A percentile compares a stretch with the other conserved stretches of the same genome.
Conservation (phyloP, 1,140 invertebrate species). For the Neodiprion fabricii region DNA sequence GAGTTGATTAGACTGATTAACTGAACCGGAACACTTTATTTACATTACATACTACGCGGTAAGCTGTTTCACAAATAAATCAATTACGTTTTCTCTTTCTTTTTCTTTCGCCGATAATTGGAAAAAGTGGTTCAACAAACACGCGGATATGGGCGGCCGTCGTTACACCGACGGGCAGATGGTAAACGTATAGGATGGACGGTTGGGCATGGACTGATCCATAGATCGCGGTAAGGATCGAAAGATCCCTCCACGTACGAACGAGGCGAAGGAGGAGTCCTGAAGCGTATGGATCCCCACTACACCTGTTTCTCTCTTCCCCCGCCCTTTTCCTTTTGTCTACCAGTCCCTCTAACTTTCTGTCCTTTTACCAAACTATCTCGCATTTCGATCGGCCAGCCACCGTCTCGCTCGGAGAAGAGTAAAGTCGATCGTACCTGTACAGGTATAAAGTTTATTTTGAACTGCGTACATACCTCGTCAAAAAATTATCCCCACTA, state of each 20-base stretch:
- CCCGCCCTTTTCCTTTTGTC: constrained; percentile 29
- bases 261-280: constrained; percentile 29
- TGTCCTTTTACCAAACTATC: background rate
- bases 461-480: no score
- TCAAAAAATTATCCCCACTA: no score
- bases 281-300: constrained; percentile 25
- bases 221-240: constrained; percentile 25
- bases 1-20: no score
- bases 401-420: no score
- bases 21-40: background rate
- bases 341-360: background rate
- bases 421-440: no score
- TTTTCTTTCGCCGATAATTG: no score
- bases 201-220: constrained; percentile 39
- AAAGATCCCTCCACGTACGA: constrained; percentile 30
- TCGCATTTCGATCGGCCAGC: no score
- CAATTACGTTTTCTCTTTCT: background rate
- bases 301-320: constrained; percentile 25
- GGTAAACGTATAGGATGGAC: constrained; percentile 30
- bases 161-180: background rate
- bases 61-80: background rate
- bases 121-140: no score
- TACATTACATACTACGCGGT: background rate
- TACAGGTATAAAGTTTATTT: no score
- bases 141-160: no score